These are phyloP conservation scores for Erpobdella octoculata DNA, from an alignment of 2,888 invertebrate species.

Conservation along the genomic window DNA sequence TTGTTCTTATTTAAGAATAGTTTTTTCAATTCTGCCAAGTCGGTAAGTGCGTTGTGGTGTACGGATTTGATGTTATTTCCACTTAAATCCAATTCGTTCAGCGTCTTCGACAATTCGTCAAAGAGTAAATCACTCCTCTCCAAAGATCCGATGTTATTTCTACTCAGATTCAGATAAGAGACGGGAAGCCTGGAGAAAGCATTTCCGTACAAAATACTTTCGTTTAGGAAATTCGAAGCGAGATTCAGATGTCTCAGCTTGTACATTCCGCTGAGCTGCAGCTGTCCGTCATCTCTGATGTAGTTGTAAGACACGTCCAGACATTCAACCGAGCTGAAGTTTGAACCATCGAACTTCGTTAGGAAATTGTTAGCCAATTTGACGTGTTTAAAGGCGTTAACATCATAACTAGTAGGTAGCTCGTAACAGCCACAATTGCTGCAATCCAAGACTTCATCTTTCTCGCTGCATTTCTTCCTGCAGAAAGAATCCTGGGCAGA, in stretches of 20 bases:
- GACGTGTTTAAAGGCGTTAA: neutral
- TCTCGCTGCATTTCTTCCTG: neutral
- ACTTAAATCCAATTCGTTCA: neutral
- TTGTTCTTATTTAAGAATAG: neutral
- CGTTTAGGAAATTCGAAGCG: neutral
- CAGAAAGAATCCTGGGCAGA: neutral
- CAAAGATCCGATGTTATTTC: neutral
- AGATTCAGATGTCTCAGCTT: neutral
- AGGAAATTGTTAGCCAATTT: neutral
- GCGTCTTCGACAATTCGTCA: neutral
- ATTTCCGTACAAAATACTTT: neutral
- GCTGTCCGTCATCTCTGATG: neutral
- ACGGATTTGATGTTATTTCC: neutral
- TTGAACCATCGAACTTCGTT: neutral
- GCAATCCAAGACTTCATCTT: neutral
- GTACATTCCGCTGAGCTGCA: neutral
- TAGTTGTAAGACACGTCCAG: neutral
- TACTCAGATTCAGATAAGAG: neutral
- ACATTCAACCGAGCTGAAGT: neutral
- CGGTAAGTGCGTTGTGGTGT: neutral
- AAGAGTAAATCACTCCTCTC: neutral
- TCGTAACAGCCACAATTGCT: neutral
- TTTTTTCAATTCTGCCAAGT: neutral
- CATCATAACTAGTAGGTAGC: neutral
- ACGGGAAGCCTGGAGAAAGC: neutral